Evolutionary conservation across 2,888 invertebrate genomes (phyloP), one percentile per base, ranked within the genome.

Genomic region (Ceratothoa steindachneri): DNA sequence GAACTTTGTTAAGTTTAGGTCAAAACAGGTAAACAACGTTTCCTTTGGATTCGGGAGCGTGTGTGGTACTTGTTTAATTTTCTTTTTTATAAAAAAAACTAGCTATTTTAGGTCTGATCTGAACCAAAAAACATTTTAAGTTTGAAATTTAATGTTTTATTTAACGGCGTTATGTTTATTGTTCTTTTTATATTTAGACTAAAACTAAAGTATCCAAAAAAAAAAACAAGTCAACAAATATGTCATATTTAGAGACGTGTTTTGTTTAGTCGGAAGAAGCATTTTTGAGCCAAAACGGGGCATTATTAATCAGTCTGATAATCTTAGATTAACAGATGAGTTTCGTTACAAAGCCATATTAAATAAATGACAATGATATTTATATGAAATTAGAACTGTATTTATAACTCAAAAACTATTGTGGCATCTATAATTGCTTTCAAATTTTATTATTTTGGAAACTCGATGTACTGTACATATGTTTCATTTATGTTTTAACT

Each of bases 401-500:
- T n/a, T n/a, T n/a, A n/a, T n/a, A n/a, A n/a, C n/a, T n/a, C n/a
- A n/a, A n/a, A n/a, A n/a, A n/a, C n/a, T n/a, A n/a, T n/a, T n/a
- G n/a, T n/a, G n/a, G n/a, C n/a, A n/a, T n/a, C n/a, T n/a, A n/a
- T n/a, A 24, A 60, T 60, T 24, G 19, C 19, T 60, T 24, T 60
- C 12, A 24, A 60, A 24, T 24, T 60, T 24, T 22, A 60, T 60
- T 24, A 24, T 24, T 60, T 24, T 60, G 27, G 19, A 60, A 24
- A 15, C 27, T 12, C 12, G 24, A 24, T 4, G 27, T 60, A 60
- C 27, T 60, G 60, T 60, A 60, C 60, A 60, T 60, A 60, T 60
- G 55, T 60, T 24, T 60, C 60, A 60, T 60, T 60, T 60, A 60
- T 60, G 60, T 60, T 60, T 60, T 24, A 60, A 24, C 22, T 55